A percentile compares a stretch with the other conserved stretches of the same genome.
phyloP scores from a whole-genome alignment of 2,113 vertebrate species.

The Poeciliopsis prolifica region DNA sequence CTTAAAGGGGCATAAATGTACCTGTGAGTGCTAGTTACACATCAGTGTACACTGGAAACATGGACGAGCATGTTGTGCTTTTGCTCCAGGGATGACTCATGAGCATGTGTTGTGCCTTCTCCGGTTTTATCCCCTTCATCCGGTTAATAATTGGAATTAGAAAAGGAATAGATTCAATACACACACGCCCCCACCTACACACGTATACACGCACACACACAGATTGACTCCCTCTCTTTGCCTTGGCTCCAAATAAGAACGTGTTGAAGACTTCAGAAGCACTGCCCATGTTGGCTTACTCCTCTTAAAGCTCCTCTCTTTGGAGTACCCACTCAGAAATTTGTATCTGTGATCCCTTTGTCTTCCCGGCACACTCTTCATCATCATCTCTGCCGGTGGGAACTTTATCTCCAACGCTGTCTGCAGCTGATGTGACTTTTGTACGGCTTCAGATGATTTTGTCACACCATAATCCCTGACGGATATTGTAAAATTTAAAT shows the following conservation, averaged over 20 bases:
- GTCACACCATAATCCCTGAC: neutral
- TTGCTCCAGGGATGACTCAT: conserved; percentile 30
- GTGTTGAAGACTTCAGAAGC: conserved; percentile 39
- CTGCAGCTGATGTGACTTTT: neutral
- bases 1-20: neutral
- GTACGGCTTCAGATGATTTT: conserved; percentile 13
- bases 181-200: too few relatives aligned
- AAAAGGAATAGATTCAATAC: conserved; percentile 23
- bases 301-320: neutral
- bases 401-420: conserved; percentile 8
- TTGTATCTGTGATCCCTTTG: neutral
- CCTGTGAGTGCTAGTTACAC: neutral
- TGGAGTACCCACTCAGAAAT: neutral
- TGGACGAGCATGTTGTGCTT: conserved; percentile 2
- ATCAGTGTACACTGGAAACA: neutral
- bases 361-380: neutral
- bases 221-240: neutral
- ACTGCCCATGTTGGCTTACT: conserved; percentile 32
- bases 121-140: conserved; percentile 53
- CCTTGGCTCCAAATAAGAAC: conserved; percentile 33
- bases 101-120: conserved; percentile 28
- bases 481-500: conserved; percentile 3
- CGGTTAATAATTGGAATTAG: conserved; percentile 52
- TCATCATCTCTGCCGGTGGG: neutral
- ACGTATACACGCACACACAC: too few relatives aligned